phyloP scores from a whole-genome alignment of 2,888 invertebrate species.

The Pammene aurita region DNA sequence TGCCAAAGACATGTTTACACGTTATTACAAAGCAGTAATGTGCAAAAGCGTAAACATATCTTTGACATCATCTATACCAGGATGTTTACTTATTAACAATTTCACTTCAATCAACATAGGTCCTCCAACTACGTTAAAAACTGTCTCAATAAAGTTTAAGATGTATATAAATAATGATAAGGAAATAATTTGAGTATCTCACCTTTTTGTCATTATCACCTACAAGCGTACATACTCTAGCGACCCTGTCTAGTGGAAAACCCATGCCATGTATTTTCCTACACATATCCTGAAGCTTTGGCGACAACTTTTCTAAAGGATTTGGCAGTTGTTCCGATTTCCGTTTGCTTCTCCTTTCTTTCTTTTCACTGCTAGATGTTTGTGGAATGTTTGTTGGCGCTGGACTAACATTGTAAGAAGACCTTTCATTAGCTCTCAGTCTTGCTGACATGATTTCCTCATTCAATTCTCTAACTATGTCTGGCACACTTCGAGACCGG shows the following conservation, averaged over 20 bases:
- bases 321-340: conserved; percentile 68
- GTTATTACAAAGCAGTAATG: no score
- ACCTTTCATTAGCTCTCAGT: conserved; percentile 76
- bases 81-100: neutral
- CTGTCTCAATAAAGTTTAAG: no score
- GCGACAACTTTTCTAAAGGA: conserved; percentile 71
- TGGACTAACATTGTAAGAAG: conserved; percentile 80
- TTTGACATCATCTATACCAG: no score
- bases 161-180: conserved; percentile 7
- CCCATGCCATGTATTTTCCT: conserved; percentile 93
- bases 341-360: conserved; percentile 58
- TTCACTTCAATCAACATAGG: neutral
- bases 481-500: conserved; percentile 87
- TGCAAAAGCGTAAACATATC: no score
- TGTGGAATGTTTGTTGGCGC: conserved; percentile 60
- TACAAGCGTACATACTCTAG: conserved; percentile 89
- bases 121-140: no score
- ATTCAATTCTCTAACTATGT: conserved; percentile 89
- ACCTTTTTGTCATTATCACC: conserved; percentile 94
- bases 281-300: conserved; percentile 86
- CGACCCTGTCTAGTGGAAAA: conserved; percentile 91
- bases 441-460: conserved; percentile 83
- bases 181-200: conserved; percentile 47
- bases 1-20: no score
- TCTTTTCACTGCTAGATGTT: conserved; percentile 56